Percentiles rank a stretch among this genome's conserved stretches.
Evolutionary conservation across 2,888 invertebrate genomes (phyloP).

Genomic region (Dicyrtoma fusca): DNA sequence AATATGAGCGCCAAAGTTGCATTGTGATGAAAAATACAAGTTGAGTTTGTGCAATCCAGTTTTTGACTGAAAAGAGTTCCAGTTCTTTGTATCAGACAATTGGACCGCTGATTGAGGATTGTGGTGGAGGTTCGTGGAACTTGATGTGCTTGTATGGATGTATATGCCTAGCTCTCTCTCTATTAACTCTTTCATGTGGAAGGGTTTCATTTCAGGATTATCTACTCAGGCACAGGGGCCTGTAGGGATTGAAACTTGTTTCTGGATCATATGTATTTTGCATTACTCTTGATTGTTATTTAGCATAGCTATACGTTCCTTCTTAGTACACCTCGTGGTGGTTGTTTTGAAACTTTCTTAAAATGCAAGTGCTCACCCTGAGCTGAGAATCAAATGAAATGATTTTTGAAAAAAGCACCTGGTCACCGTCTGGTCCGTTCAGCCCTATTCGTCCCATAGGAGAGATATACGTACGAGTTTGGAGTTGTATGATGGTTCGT

Average conservation of each 20-base stretch:
- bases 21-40: too few relatives aligned
- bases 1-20: too few relatives aligned
- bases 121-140: too few relatives aligned
- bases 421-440: constrained; percentile 44
- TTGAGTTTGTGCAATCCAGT: too few relatives aligned
- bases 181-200: too few relatives aligned
- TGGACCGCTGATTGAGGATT: too few relatives aligned
- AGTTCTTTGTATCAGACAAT: too few relatives aligned
- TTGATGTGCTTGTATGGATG: too few relatives aligned
- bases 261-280: constrained; percentile 18
- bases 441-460: constrained; percentile 11
- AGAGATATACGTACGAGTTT: constrained; percentile 1
- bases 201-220: too few relatives aligned
- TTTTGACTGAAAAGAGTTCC: too few relatives aligned
- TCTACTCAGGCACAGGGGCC: neutral
- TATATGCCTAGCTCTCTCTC: too few relatives aligned
- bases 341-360: constrained; percentile 18
- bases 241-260: constrained; percentile 12
- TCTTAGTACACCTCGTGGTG: constrained; percentile 4
- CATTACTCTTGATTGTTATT: neutral
- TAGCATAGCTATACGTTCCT: neutral
- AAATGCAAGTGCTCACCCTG: constrained; percentile 10
- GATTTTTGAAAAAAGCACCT: constrained; percentile 41
- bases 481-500: constrained; percentile 6
- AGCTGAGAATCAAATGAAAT: constrained; percentile 31